Conservation (phyloP, 2,113 vertebrate genomes). For the Pterocles gutturalis region DNA sequence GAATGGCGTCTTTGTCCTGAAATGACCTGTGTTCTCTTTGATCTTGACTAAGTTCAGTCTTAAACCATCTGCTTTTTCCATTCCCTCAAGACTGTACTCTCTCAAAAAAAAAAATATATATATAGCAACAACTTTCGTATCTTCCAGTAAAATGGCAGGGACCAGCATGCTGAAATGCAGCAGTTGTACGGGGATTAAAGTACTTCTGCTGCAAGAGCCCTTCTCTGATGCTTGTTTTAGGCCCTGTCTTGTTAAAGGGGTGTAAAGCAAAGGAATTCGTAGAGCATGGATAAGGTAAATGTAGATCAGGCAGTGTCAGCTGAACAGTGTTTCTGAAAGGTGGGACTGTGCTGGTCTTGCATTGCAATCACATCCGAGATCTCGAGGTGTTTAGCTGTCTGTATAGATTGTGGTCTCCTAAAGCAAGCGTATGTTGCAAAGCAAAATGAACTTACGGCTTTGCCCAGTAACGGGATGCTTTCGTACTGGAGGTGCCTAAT, state of each 20-base stretch:
- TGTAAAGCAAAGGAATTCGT: neutral
- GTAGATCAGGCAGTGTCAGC: neutral
- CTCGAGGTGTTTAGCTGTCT: neutral
- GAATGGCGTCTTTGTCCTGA: conserved; percentile 5
- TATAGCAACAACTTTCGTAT: neutral
- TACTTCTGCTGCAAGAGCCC: neutral
- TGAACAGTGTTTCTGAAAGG: neutral
- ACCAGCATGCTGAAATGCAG: neutral
- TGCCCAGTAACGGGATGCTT: neutral
- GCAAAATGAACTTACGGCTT: neutral
- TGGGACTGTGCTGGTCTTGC: neutral
- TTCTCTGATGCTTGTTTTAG: neutral
- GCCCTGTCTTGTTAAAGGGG: neutral
- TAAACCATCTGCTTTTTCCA: conserved; percentile 13
- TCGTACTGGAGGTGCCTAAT: neutral
- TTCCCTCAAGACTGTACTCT: neutral
- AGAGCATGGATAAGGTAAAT: neutral
- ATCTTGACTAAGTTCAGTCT: neutral
- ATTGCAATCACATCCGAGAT: fast-evolving
- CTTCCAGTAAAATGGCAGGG: neutral
- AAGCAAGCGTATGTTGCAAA: neutral
- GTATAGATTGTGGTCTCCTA: neutral
- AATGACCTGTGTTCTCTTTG: conserved; percentile 14
- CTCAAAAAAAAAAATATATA: too few species aligned
- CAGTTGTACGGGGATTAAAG: neutral